A percentile compares a stretch with the other conserved stretches of the same genome.
Conservation (phyloP, 1,140 invertebrate species). For the Scaptodrosophila lebanonensis region DNA sequence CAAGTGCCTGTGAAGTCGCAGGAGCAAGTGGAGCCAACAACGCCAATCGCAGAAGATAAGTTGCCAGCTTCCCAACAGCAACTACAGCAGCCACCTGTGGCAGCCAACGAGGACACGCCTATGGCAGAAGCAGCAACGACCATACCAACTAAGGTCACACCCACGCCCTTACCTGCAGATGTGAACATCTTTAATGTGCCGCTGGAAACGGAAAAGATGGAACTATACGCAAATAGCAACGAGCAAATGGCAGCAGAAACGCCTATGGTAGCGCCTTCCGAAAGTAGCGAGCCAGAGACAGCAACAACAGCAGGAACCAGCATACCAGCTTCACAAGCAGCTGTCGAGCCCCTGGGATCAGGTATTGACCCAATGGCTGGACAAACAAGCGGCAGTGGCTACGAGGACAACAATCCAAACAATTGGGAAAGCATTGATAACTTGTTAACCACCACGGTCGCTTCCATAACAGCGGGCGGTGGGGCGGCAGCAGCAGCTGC, state of each 20-base stretch:
- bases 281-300: constrained; percentile 28
- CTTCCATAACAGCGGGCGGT: constrained; percentile 49
- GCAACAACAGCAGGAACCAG: neutral
- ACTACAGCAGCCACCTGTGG: neutral
- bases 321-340: neutral
- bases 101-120: neutral
- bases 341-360: constrained; percentile 1
- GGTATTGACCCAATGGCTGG: constrained; percentile 22
- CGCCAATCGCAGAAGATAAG: neutral
- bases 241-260: neutral
- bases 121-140: neutral
- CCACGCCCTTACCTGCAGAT: constrained; percentile 38
- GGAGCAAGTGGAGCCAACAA: neutral
- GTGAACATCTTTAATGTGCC: constrained; percentile 70
- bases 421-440: constrained; percentile 76
- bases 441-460: constrained; percentile 70
- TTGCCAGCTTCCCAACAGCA: neutral
- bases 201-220: constrained; percentile 39
- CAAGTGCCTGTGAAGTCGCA: neutral
- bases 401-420: constrained; percentile 44
- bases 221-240: constrained; percentile 12
- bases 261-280: neutral
- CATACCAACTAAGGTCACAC: neutral
- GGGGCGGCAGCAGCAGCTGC: constrained; percentile 62
- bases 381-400: constrained; percentile 14